Base-by-base conservation (phyloP, 2,113 vertebrate species). In the Delphinapterus leucas region DNA sequence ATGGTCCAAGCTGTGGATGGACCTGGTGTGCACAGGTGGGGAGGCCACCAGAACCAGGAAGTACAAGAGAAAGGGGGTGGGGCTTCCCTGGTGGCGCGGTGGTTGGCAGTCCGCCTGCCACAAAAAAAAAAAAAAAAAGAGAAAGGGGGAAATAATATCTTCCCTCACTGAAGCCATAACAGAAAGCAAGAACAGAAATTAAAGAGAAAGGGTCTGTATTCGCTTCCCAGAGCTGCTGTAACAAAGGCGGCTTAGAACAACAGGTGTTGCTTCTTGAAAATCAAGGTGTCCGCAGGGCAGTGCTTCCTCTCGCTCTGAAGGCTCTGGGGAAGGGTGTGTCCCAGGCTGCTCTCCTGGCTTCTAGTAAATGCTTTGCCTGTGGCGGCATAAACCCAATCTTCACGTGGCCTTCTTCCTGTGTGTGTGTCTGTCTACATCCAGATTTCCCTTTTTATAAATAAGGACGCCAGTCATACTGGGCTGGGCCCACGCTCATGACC, bases 241-340 rank as follows among this genome's bases (percentile, higher is more conserved):
- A 73, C 55, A 36, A 8, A 14, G 18, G 9, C 3, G 14, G 20
- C 10, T 4, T 8, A n/a, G 36, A 60, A 61, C 38, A 17, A 17
- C 21, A 36, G 76, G 13, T 10, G 4, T 5, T 0, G 36, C 8
- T 15, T 38, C 36, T 6, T 36, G 13, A 20, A 38, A 7, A 4
- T 18, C 21, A 9, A 44, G 73, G 55, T 2, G 1, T 76, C 20
- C 6, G 0, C 0, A 0, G 31, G 55, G 3, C 28, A 3, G 1
- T 1, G 0, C 4, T 84, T 3, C 65, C 73, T 21, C 7, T 1
- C 9, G 44, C 82, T 21, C 7, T 1, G 6, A 36, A 47, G 74
- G 12, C 1, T 0, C 23, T 3, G 10, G 33, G 38, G 2, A 18
- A 28, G 23, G 4, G 2, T 3, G 5, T 8, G 21, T 12, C 53